These are phyloP conservation scores for Coecobrya sp. DNA, from an alignment of 2,888 invertebrate genomes.

Conservation along the genomic window DNA sequence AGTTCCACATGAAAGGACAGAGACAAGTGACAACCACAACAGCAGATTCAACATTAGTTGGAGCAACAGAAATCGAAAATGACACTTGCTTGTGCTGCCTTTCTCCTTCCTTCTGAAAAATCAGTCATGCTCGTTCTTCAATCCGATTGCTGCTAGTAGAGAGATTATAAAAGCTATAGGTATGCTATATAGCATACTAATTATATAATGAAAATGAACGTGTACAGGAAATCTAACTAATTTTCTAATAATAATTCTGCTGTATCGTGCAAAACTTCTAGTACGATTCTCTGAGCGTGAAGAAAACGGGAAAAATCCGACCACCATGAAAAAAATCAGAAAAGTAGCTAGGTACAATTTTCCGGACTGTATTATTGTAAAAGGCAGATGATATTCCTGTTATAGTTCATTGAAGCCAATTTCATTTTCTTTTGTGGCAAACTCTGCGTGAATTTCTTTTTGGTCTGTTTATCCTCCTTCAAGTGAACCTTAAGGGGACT, in stretches of 20 bases:
- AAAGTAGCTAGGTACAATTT: neutral
- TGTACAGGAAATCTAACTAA: slow-evolving; percentile 70
- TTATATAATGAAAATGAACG: slow-evolving; percentile 20
- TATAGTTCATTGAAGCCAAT: too few species aligned
- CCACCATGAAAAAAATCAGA: neutral
- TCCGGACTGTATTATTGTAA: neutral
- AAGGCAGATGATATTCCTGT: too few species aligned
- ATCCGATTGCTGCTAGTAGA: neutral
- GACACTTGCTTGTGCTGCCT: slow-evolving; percentile 60
- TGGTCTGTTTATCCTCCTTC: slow-evolving; percentile 8
- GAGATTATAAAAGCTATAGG: too few species aligned
- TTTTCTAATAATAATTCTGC: slow-evolving; percentile 72
- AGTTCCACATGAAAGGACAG: slow-evolving; percentile 36
- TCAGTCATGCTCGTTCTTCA: slow-evolving; percentile 21
- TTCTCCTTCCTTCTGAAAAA: neutral
- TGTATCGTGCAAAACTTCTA: neutral
- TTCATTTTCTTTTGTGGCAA: too few species aligned
- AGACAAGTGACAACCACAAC: slow-evolving; percentile 73
- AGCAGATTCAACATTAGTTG: neutral
- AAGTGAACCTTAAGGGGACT: slow-evolving; percentile 38
- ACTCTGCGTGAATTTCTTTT: too few species aligned
- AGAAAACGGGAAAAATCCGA: slow-evolving; percentile 19
- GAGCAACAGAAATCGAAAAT: slow-evolving; percentile 29
- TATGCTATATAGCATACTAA: neutral
- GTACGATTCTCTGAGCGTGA: neutral